Evolutionary conservation across 2,113 vertebrate species (phyloP).

Genomic region (Marmota flaviventris): DNA sequence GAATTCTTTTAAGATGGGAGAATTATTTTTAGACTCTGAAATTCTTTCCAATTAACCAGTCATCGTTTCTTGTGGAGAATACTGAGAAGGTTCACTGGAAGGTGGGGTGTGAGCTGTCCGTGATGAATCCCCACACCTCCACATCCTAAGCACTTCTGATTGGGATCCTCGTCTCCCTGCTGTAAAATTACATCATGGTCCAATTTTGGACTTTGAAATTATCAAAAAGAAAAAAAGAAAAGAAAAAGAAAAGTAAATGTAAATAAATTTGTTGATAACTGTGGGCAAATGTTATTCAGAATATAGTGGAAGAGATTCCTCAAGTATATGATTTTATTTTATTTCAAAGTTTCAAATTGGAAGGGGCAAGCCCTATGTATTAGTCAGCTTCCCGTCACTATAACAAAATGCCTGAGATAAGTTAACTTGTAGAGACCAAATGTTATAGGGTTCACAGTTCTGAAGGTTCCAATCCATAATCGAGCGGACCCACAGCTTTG

Average conservation of each 20-base stretch:
- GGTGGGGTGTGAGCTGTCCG: no score
- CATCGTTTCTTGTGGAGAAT: not conserved
- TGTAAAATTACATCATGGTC: not conserved
- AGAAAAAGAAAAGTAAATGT: not conserved
- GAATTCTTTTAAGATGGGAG: not conserved
- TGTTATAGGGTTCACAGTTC: not conserved
- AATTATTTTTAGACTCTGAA: not conserved
- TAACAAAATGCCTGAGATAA: no score
- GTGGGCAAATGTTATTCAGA: not conserved
- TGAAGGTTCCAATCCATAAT: not conserved
- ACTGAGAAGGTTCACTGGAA: not conserved
- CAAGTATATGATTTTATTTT: not conserved
- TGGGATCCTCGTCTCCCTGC: no score
- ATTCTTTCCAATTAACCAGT: not conserved
- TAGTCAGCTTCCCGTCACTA: not conserved
- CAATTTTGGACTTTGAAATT: not conserved
- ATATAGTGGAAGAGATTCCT: not conserved
- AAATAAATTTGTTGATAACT: not conserved
- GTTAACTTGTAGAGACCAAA: not conserved
- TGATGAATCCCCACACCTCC: accelerated
- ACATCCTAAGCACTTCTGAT: not conserved
- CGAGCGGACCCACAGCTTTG: not conserved
- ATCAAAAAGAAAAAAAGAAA: not conserved
- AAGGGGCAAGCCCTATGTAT: accelerated
- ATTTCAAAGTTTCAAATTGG: not conserved